A percentile compares a stretch with the other conserved stretches of the same genome.
Conservation (phyloP, 2,888 invertebrate species). For the Ectobius pallidus region DNA sequence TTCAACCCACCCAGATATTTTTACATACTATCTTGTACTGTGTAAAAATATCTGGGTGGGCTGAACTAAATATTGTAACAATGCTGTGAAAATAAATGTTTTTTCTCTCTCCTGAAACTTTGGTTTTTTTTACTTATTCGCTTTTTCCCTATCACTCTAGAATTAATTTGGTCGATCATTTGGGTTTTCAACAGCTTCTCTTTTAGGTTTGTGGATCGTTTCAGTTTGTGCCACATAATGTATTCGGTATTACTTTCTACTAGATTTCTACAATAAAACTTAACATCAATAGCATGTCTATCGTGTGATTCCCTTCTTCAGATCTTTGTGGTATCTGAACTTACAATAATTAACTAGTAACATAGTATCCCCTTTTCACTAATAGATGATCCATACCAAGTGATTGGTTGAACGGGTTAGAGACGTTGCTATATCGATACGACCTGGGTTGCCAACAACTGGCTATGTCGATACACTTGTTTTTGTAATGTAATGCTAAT, state of each 20-base stretch:
- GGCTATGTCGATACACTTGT: not conserved
- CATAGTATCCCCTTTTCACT: not conserved
- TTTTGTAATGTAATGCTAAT: not conserved
- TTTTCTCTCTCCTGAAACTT: too few species aligned
- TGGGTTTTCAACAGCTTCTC: too few species aligned
- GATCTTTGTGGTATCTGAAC: not conserved
- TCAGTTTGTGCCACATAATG: not conserved
- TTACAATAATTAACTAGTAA: not conserved
- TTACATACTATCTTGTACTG: too few species aligned
- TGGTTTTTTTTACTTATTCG: too few species aligned
- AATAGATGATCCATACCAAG: not conserved
- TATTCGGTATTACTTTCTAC: not conserved
- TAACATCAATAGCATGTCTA: not conserved
- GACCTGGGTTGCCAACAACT: not conserved
- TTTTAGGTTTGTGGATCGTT: not conserved
- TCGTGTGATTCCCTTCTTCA: not conserved
- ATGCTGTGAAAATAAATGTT: too few species aligned
- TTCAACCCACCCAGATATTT: too few species aligned
- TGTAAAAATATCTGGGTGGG: too few species aligned
- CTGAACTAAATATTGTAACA: too few species aligned
- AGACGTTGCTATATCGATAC: not conserved
- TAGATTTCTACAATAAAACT: not conserved
- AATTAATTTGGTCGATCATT: too few species aligned
- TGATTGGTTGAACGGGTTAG: not conserved
- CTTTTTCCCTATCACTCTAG: too few species aligned